Percentiles rank a stretch among this genome's conserved stretches.
Evolutionary conservation across 2,888 invertebrate genomes (phyloP).

Genomic region (Lingula anatina): DNA sequence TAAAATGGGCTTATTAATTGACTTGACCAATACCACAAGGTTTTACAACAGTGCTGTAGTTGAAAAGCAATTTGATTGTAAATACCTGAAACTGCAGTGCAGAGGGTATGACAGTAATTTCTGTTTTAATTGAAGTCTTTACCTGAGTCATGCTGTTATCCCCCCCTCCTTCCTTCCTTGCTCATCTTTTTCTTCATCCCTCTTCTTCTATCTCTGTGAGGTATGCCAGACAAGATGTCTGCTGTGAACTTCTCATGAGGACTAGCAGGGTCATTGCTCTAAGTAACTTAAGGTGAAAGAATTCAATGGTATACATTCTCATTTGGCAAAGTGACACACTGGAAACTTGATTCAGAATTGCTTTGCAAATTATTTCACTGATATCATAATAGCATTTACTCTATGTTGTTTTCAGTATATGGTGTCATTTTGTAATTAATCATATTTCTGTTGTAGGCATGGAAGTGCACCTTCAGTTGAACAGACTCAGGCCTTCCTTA

Average conservation of each 20-base stretch:
- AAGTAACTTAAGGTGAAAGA: too few species aligned
- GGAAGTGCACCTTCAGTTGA: slow-evolving; percentile 85
- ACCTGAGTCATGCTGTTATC: too few species aligned
- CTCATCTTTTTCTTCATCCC: neutral
- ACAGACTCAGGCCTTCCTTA: slow-evolving; percentile 78
- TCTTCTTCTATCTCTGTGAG: neutral
- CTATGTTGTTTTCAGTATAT: too few species aligned
- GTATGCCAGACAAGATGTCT: too few species aligned
- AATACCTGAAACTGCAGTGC: slow-evolving; percentile 84
- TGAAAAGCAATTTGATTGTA: slow-evolving; percentile 68
- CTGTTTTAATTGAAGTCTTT: neutral
- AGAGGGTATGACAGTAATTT: slow-evolving; percentile 59
- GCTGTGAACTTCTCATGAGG: too few species aligned
- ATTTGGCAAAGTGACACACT: too few species aligned
- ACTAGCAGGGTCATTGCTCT: too few species aligned
- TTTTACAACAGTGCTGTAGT: slow-evolving; percentile 84
- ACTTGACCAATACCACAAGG: slow-evolving; percentile 88
- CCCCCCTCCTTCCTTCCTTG: neutral
- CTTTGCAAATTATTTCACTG: too few species aligned
- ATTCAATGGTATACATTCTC: too few species aligned
- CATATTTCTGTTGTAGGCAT: slow-evolving; percentile 65
- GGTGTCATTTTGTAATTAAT: too few species aligned
- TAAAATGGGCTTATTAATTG: slow-evolving; percentile 91
- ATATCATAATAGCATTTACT: too few species aligned
- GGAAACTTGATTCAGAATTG: too few species aligned